These are phyloP conservation scores for Gonioctena quinquepunctata DNA, from an alignment of 1,140 invertebrate genomes.

Conservation along the genomic window DNA sequence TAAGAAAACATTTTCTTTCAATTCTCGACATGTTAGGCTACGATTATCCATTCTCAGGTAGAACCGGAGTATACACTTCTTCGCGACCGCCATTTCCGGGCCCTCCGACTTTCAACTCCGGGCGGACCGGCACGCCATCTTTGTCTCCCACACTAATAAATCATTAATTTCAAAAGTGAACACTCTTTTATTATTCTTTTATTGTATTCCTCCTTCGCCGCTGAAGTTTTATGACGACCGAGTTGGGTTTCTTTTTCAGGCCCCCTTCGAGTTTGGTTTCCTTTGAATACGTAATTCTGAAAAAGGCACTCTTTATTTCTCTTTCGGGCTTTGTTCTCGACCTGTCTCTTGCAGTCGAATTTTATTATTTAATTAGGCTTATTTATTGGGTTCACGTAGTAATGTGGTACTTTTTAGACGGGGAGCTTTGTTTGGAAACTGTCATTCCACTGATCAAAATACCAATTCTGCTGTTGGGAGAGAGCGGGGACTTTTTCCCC, in stretches of 20 bases:
- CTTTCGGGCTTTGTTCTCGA: slow-evolving; percentile 7
- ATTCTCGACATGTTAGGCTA: slow-evolving; percentile 6
- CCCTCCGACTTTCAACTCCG: not conserved
- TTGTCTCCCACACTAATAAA: slow-evolving; percentile 36
- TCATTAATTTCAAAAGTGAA: slow-evolving; percentile 42
- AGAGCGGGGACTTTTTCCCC: too few relatives aligned
- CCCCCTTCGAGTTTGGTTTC: slow-evolving; percentile 18
- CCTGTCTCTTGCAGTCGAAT: not conserved
- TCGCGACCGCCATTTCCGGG: not conserved
- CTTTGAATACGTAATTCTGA: slow-evolving; percentile 37
- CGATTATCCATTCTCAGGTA: slow-evolving; percentile 3
- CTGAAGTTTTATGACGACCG: not conserved
- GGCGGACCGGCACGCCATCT: slow-evolving; percentile 27
- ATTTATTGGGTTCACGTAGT: slow-evolving; percentile 9
- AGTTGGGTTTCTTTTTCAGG: not conserved
- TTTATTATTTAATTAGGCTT: slow-evolving; percentile 24
- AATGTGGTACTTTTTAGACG: too few relatives aligned
- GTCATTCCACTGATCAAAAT: too few relatives aligned
- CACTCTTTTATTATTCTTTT: slow-evolving; percentile 32
- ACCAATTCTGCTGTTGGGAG: too few relatives aligned
- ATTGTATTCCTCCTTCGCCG: slow-evolving; percentile 8
- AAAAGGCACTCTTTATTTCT: slow-evolving; percentile 25
- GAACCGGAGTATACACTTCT: not conserved
- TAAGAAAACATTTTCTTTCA: not conserved
- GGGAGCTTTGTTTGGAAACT: too few relatives aligned